Conservation (phyloP, 2,113 vertebrate genomes). For the Zosterops borbonicus region DNA sequence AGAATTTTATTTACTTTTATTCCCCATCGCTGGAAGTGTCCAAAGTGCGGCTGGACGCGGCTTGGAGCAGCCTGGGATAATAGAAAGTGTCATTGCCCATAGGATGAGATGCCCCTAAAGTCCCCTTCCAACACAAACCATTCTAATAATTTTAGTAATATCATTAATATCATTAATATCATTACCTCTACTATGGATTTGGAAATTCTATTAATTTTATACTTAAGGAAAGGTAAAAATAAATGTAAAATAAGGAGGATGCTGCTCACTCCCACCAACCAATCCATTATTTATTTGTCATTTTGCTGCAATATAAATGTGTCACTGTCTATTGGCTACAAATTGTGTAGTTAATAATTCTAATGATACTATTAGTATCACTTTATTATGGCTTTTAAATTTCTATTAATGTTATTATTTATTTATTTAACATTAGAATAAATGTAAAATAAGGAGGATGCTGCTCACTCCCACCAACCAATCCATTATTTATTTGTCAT, state of each 20-base stretch:
- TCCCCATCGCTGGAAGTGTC: too few species aligned
- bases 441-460: not conserved
- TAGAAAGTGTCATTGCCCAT: too few species aligned
- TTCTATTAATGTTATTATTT: not conserved
- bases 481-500: not conserved
- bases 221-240: not conserved
- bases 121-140: too few species aligned
- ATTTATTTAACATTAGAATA: not conserved
- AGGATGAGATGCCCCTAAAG: too few species aligned
- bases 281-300: not conserved
- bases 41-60: too few species aligned
- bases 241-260: not conserved
- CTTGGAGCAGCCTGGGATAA: too few species aligned
- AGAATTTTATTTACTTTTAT: too few species aligned
- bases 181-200: not conserved
- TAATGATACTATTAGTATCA: not conserved
- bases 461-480: not conserved
- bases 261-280: not conserved
- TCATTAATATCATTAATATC: not conserved
- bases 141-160: too few species aligned
- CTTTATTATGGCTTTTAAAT: not conserved
- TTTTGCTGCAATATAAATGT: not conserved
- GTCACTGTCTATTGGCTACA: not conserved
- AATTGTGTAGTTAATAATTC: not conserved
- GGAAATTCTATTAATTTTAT: not conserved